Conservation (phyloP, 2,888 invertebrate species). For the Agonopterix arenella region DNA sequence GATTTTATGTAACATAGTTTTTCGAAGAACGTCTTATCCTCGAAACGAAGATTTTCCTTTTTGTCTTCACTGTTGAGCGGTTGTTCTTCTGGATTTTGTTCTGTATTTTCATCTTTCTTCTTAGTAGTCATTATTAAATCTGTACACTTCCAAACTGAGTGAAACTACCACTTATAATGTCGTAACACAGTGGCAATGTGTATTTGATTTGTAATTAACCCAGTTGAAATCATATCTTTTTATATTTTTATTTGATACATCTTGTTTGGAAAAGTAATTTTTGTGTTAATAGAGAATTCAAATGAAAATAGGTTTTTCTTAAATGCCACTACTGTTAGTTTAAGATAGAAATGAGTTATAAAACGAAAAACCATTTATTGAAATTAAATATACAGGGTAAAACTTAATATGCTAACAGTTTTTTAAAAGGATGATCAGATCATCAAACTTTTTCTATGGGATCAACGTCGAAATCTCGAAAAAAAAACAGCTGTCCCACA, state of each 20-base stretch:
- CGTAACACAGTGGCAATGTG: neutral
- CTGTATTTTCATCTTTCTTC: constrained; percentile 23
- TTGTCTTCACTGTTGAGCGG: constrained; percentile 32
- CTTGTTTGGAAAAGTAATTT: constrained; percentile 15
- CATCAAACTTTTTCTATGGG: too few species aligned
- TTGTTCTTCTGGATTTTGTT: constrained; percentile 33
- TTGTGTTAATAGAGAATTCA: neutral
- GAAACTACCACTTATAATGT: too few species aligned
- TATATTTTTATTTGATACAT: constrained; percentile 15
- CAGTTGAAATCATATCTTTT: neutral
- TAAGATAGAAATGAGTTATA: too few species aligned
- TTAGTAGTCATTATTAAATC: neutral
- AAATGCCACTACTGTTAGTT: too few species aligned
- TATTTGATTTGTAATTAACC: neutral
- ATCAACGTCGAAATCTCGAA: too few species aligned
- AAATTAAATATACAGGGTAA: too few species aligned
- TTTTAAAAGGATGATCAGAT: too few species aligned
- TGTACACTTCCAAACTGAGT: too few species aligned
- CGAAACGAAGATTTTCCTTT: constrained; percentile 13
- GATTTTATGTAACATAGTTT: constrained; percentile 71
- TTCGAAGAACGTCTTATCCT: constrained; percentile 65
- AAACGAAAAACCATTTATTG: too few species aligned
- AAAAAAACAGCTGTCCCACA: too few species aligned
- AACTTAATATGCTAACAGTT: too few species aligned
- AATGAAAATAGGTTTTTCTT: neutral